Evolutionary conservation across 1,140 invertebrate species (phyloP), one percentile per base, ranked within the genome.

Genomic region (Uloborus diversus): DNA sequence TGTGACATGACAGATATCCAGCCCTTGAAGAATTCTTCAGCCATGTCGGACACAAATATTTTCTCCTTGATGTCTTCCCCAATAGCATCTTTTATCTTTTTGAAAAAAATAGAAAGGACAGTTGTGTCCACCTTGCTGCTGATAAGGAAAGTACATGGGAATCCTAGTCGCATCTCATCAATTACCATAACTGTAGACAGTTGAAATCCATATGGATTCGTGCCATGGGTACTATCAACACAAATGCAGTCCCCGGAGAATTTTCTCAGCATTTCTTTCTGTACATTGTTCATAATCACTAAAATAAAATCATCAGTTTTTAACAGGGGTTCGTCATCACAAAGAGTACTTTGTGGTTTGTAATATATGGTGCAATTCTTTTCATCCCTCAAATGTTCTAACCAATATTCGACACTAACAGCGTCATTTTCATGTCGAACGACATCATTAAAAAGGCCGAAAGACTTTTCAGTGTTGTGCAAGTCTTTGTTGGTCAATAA

Each of bases 21-120:
- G 2, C 56, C 70, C 59, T 73, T 73, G 28, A 14, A 62, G 32
- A 73, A 73, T 17, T 32, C 1, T 17, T 73, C 53, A n/a, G 70
- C 56, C 56, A 73, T 73, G 49, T 73, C 70, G 3, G 70, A 59
- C 56, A 73, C 47, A n/a, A 61, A 73, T 5, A 73, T 28, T 13
- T 51, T n/a, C n/a, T n/a, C n/a, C n/a, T n/a, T n/a, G n/a, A n/a
- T n/a, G 0, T 1, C 9, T n/a, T n/a, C n/a, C 3, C 47, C 71
- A 5, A 65, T 20, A 0, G 25, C 17, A 27, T 56, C 13, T 25
- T 28, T 57, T 7, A 57, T 37, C 0, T 1, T 3, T 11, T n/a
- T 5, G 25, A 65, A 76, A 35, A 76, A 61, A 1, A 47, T 3
- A 4, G 42, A 23, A 0, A 65, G 28, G 9, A 56, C n/a, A 2